A percentile compares a stretch with the other conserved stretches of the same genome.
phyloP scores from a whole-genome alignment of 2,113 vertebrate species.

The Gnathonemus echidnorhynchus region DNA sequence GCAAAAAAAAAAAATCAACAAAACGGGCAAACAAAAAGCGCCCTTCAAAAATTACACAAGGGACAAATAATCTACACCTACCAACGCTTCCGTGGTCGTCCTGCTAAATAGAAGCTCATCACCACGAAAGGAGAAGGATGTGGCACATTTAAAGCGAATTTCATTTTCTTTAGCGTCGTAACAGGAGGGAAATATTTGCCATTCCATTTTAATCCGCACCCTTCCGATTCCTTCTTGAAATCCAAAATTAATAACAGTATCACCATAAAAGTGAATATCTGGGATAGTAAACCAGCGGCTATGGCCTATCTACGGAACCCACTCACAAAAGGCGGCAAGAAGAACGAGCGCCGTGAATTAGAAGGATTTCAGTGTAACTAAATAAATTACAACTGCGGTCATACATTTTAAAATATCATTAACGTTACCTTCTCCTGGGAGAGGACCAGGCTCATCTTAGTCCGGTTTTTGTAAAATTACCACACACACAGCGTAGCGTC shows the following conservation, averaged over 20 bases:
- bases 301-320: background rate
- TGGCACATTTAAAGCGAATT: background rate
- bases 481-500: background rate
- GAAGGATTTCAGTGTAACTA: background rate
- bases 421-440: conserved; percentile 38
- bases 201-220: background rate
- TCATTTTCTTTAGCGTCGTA: background rate
- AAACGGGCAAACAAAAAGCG: background rate
- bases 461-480: conserved; percentile 19
- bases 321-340: background rate
- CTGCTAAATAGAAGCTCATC: background rate
- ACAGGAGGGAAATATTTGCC: background rate
- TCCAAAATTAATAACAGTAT: background rate
- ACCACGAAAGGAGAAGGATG: background rate
- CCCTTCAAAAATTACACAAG: background rate
- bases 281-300: background rate
- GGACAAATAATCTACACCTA: background rate
- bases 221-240: background rate
- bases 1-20: background rate
- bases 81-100: background rate
- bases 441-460: conserved; percentile 53
- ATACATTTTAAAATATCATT: background rate
- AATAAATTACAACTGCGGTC: background rate
- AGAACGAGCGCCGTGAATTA: background rate
- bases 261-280: background rate